Evolutionary conservation across 1,140 invertebrate genomes (phyloP), one percentile per base, ranked within the genome.

Genomic region (Bradysia coprophila): DNA sequence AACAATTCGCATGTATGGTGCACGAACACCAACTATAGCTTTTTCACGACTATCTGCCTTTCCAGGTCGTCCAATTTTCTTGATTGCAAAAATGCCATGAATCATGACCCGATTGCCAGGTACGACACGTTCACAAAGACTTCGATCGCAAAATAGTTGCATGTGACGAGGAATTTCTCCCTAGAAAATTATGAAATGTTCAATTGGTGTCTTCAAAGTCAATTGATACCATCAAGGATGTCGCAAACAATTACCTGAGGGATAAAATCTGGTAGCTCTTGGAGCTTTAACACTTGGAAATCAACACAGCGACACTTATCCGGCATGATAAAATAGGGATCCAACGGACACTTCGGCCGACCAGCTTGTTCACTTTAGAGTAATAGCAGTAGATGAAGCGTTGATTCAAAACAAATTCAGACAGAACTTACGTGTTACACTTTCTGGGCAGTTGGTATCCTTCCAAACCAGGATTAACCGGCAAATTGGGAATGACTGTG

Each of bases 121-220:
- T 1, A 97, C 91, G 28, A 94, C 83, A 56, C 77, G 73, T 58
- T 99, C 96, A 59, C 92, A 96, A 10, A 98, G 65, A 57, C 91
- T 87, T 52, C 92, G 74, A 59, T 99, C 95, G 55, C 85, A 89
- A 61, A 93, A 99, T 1, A 99, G 66, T 47, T 91, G 83, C 42
- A 98, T 64, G 65, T 99, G 96, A 6, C 96, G 71, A 1, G 96
- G 95, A 73, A 99, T 90, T 71, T 99, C 96, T 42, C 96, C 94
- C 20, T 38, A 11, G 21, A 18, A 15, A 11, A 5, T 15, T 13
- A 13, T 5, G 32, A 34, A 38, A 20, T 4, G 21, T 18, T 18
- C n/a, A 38, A 38, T 28, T n/a, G n/a, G n/a, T n/a, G n/a, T n/a
- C n/a, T n/a, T n/a, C n/a, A n/a, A n/a, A n/a, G n/a, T n/a, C 28